phyloP scores from a whole-genome alignment of 1,140 invertebrate species.

The Drosophila obscura region DNA sequence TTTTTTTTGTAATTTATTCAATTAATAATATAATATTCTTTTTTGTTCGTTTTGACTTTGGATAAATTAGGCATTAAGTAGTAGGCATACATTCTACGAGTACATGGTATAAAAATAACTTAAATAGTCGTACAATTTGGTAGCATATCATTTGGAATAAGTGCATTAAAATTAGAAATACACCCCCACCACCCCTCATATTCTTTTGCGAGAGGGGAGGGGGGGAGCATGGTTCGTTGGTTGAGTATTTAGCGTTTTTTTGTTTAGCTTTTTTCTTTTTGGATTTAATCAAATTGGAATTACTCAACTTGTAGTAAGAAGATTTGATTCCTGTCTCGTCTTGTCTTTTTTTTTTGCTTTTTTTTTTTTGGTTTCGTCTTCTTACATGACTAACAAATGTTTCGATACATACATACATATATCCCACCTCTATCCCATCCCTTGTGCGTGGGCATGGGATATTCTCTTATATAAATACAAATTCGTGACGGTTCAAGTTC shows the following conservation, averaged over 20 bases:
- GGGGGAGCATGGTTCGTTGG: conserved; percentile 20
- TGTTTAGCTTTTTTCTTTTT: conserved; percentile 15
- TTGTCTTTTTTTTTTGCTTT: not conserved
- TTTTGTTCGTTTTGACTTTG: conserved; percentile 33
- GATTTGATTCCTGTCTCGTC: conserved; percentile 59
- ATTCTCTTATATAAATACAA: conserved; percentile 64
- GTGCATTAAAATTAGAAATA: conserved; percentile 50
- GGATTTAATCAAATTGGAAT: conserved; percentile 54
- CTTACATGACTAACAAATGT: conserved; percentile 45
- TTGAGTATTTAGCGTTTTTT: conserved; percentile 47
- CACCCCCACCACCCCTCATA: conserved; percentile 5
- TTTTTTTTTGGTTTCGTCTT: conserved; percentile 21
- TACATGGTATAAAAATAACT: conserved; percentile 58
- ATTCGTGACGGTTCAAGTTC: conserved; percentile 71
- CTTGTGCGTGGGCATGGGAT: conserved; percentile 27
- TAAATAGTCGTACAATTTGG: conserved; percentile 70
- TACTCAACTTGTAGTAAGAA: conserved; percentile 58
- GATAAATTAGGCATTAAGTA: conserved; percentile 37
- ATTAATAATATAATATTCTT: conserved; percentile 67
- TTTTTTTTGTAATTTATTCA: conserved; percentile 64
- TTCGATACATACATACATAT: conserved; percentile 5
- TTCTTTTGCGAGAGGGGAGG: conserved; percentile 15
- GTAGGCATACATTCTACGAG: conserved; percentile 37
- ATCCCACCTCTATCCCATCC: not conserved
- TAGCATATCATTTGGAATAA: conserved; percentile 76